phyloP scores from a whole-genome alignment of 2,113 vertebrate genomes.

The Sylvietta virens region DNA sequence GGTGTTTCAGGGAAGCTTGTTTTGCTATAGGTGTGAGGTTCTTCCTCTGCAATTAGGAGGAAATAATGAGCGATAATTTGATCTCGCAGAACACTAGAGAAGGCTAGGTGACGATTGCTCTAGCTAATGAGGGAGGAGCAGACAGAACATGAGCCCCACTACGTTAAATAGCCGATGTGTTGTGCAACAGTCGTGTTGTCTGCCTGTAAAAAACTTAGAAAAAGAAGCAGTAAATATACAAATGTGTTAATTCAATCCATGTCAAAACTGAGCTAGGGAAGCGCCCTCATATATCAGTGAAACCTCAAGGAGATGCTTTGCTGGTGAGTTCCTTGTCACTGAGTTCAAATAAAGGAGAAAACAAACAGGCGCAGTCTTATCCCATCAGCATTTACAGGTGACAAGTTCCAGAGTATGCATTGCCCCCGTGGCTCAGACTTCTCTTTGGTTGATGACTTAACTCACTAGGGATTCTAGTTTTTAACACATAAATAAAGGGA shows the following conservation, averaged over 20 bases:
- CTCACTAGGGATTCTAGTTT: background rate
- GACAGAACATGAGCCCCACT: background rate
- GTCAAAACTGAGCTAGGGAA: background rate
- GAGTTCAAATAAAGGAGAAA: background rate
- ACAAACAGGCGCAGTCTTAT: background rate
- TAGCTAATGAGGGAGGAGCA: conserved; percentile 5
- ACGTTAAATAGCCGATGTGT: background rate
- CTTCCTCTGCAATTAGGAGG: conserved; percentile 3
- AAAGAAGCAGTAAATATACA: background rate
- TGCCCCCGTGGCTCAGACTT: background rate
- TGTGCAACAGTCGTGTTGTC: background rate
- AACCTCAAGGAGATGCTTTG: background rate
- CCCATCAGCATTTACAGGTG: background rate
- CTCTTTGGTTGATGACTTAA: background rate
- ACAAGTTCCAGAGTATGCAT: background rate
- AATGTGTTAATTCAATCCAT: background rate
- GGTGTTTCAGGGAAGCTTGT: background rate
- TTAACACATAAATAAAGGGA: background rate
- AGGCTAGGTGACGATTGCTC: background rate
- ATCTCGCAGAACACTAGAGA: background rate
- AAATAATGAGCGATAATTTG: conserved; percentile 21
- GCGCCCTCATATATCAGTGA: background rate
- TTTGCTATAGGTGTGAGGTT: background rate
- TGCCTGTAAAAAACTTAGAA: background rate
- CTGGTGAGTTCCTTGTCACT: background rate